Evolutionary conservation across 2,888 invertebrate species (phyloP), one percentile per base, ranked within the genome.

Genomic region (Unio delphinus): DNA sequence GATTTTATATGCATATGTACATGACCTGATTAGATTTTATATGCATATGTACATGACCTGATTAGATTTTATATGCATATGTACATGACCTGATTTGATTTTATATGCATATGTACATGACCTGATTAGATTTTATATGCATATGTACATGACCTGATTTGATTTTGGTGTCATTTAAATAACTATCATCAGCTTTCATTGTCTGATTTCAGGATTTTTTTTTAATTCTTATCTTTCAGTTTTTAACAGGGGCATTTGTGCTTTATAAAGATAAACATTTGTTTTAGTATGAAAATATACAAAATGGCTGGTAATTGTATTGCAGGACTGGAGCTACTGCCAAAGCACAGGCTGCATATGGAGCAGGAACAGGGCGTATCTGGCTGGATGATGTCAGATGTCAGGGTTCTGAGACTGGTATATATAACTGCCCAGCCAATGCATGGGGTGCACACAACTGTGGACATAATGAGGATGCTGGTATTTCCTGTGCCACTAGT

Each of bases 381-480:
- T 72, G 73, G 74, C 66, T 70, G 55, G 78, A 78, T 63, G 67
- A 78, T 60, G 74, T 78, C 4, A 34, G 61, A 30, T 78, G 78
- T 69, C 69, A 65, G 28, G 78, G 78, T 18, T 69, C 70, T 3
- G 78, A 78, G 59, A 17, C 60, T 3, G 60, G 60, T 1, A 71
- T 78, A 28, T 69, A 71, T 28, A 60, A 55, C 1, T 78, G 78
- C 68, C 45, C 34, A 7, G 67, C 70, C 60, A 73, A 69, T 68
- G 70, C 71, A 3, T 78, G 78, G 78, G 78, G 76, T 17, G 68
- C 67, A 15, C 68, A 76, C 34, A 76, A 78, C 69, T 78, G 78
- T 70, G 74, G 72, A 2, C 78, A 78, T 64, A 64, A 69, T 11
- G 95, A 95, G 89, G 95, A 95, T 85, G 94, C 93, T 1, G 93